phyloP scores from a whole-genome alignment of 1,140 invertebrate species.

The Drosophila novamexicana region DNA sequence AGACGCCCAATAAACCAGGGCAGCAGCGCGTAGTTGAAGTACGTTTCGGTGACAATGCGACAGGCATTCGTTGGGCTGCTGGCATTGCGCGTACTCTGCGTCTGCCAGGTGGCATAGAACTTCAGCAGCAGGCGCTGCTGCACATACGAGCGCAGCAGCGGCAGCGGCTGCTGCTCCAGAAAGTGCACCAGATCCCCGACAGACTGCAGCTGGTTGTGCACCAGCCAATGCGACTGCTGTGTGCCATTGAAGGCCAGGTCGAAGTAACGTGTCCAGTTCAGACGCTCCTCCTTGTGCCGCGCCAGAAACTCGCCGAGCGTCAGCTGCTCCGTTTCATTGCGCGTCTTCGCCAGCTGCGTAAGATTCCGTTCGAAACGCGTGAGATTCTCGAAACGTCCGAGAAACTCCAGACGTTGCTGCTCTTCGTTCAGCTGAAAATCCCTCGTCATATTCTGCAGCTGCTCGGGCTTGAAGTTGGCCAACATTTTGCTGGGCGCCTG shows the following conservation, averaged over 20 bases:
- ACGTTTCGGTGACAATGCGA: constrained; percentile 58
- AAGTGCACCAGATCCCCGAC: constrained; percentile 59
- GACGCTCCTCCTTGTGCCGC: constrained; percentile 57
- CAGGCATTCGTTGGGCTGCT: constrained; percentile 44
- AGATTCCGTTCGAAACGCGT: constrained; percentile 65
- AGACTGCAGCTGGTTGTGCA: constrained; percentile 59
- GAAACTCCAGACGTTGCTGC: constrained; percentile 19
- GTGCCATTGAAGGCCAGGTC: constrained; percentile 71
- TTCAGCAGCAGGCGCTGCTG: constrained; percentile 57
- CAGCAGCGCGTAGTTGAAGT: constrained; percentile 70
- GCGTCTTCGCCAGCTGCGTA: constrained; percentile 12
- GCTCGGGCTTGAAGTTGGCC: constrained; percentile 20
- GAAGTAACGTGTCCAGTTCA: constrained; percentile 75
- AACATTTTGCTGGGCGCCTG: constrained; percentile 40
- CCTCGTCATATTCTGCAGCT: constrained; percentile 61
- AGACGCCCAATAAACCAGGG: constrained; percentile 74
- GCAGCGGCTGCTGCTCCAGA: constrained; percentile 43
- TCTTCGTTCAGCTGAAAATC: constrained; percentile 53
- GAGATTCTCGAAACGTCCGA: constrained; percentile 46
- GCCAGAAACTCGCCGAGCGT: constrained; percentile 53
- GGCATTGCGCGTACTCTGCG: constrained; percentile 10
- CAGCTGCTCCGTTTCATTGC: constrained; percentile 59
- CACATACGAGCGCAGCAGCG: constrained; percentile 50
- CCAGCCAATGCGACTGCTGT: constrained; percentile 44
- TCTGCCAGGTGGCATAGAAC: constrained; percentile 69